Evolutionary conservation across 2,797 vertebrate species (phyloP), one percentile per base, ranked within the genome.

Genomic region (Melanotaenia nigrans): DNA sequence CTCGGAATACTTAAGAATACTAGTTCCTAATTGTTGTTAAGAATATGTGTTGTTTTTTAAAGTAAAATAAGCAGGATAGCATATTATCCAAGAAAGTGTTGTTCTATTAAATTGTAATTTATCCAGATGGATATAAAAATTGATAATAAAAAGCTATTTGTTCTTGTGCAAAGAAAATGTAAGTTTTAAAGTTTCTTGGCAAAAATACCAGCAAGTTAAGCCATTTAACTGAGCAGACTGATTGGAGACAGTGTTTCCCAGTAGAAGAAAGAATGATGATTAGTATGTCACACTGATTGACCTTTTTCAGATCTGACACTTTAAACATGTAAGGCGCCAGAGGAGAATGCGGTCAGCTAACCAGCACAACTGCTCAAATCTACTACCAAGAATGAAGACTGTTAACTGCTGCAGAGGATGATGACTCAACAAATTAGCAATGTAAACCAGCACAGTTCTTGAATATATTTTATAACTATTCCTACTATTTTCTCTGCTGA

Each of bases 41-140:
- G 20, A 51, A 51, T 11, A n/a, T 20, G 2, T 22, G 47, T 51
- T 24, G 1, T 47, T 30, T 18, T 25, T 73, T 49, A 16, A 30
- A 42, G 35, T 11, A 30, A 59, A 62, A 60, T 9, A 51, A 77
- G 32, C 4, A 40, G 16, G 3, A 33, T 36, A 1, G 30, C 0
- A 36, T 53, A 9, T 25, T 57, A 63, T 79, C 64, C 7, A 73
- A 74, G 51, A 1, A 58, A 22, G 13, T 22, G 18, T 10, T 14
- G 40, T 61, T 24, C 1, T 30, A 62, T 73, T 6, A 59, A 55
- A 35, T 1, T 10, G 1, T 71, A 85, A 65, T 68, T 59, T 6
- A 66, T 74, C 58, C 65, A 53, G 51, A 72, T 68, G 38, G 45
- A 64, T 65, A 65, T 35, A 74, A 11, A 58, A 75, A 65, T 1